A percentile compares a stretch with the other conserved stretches of the same genome.
These are phyloP conservation scores for Drosophila lacteicornis DNA, from an alignment of 1,140 invertebrate species.

Conservation along the genomic window DNA sequence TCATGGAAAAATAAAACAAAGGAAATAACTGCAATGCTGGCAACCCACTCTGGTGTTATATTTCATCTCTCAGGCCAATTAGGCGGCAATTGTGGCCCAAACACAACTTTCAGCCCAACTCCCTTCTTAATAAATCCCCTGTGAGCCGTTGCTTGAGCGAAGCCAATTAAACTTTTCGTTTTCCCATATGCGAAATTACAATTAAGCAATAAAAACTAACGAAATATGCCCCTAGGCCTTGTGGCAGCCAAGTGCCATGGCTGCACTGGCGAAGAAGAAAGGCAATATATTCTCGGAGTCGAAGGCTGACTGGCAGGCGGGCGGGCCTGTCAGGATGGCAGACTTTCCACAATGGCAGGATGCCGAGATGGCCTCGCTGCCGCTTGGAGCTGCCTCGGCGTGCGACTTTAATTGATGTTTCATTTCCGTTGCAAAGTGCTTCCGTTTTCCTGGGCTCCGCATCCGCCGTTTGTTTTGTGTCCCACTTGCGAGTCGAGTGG, in stretches of 20 bases:
- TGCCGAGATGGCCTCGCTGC: background rate
- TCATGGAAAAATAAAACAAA: background rate
- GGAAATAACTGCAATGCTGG: background rate
- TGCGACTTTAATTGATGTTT: conserved; percentile 84
- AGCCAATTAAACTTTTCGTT: conserved; percentile 53
- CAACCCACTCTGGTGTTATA: background rate
- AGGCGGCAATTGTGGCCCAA: conserved; percentile 15
- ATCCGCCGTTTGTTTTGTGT: conserved; percentile 71
- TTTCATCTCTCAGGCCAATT: conserved; percentile 12
- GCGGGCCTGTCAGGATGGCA: conserved; percentile 2
- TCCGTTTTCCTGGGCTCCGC: conserved; percentile 72
- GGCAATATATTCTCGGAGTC: conserved; percentile 40
- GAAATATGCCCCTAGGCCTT: conserved; percentile 46
- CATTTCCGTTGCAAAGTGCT: conserved; percentile 84
- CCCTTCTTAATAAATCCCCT: conserved; percentile 19
- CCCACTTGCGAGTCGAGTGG: conserved; percentile 1
- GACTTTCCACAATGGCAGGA: conserved; percentile 17
- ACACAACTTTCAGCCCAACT: background rate
- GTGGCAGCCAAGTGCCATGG: conserved; percentile 22
- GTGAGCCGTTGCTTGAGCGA: conserved; percentile 17
- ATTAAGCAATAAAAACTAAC: conserved; percentile 70
- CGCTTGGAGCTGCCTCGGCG: conserved; percentile 22
- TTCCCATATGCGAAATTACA: conserved; percentile 50
- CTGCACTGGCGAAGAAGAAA: conserved; percentile 18
- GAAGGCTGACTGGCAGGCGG: conserved; percentile 27